These are phyloP conservation scores for Agrochola litura DNA, from an alignment of 2,888 invertebrate species.

Conservation along the genomic window DNA sequence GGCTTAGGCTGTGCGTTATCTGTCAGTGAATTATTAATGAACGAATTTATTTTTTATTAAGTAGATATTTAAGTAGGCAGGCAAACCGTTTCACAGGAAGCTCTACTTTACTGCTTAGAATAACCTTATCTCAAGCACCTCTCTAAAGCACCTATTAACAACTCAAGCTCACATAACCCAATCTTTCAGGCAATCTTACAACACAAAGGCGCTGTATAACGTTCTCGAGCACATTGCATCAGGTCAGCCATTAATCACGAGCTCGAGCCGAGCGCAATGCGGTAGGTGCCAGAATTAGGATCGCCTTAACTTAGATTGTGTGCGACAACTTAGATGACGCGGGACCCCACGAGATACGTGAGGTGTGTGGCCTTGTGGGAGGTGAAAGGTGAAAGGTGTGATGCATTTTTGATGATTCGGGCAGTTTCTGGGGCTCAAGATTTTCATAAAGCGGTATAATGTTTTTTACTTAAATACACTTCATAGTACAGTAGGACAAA, in stretches of 20 bases:
- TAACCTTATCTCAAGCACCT: too few species aligned
- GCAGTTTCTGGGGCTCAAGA: background rate
- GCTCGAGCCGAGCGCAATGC: constrained; percentile 39
- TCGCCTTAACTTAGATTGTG: constrained; percentile 69
- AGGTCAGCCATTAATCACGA: constrained; percentile 34
- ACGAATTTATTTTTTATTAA: background rate
- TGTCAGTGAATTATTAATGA: background rate
- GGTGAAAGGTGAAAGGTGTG: background rate
- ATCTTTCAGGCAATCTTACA: constrained; percentile 46
- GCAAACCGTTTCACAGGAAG: too few species aligned
- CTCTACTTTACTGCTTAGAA: background rate
- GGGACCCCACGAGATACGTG: constrained; percentile 46
- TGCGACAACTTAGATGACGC: constrained; percentile 70
- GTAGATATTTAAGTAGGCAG: background rate
- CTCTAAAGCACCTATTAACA: too few species aligned
- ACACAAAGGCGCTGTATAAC: constrained; percentile 17
- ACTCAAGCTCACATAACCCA: constrained; percentile 22
- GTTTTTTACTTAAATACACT: too few species aligned
- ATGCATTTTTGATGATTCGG: background rate
- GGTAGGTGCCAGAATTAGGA: constrained; percentile 36
- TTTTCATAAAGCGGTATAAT: background rate
- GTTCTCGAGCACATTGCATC: constrained; percentile 48
- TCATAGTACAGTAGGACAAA: too few species aligned
- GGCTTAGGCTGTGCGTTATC: background rate
- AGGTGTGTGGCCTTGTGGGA: background rate